Evolutionary conservation across 2,113 vertebrate species (phyloP).

Genomic region (Himantopus leucocephalus): DNA sequence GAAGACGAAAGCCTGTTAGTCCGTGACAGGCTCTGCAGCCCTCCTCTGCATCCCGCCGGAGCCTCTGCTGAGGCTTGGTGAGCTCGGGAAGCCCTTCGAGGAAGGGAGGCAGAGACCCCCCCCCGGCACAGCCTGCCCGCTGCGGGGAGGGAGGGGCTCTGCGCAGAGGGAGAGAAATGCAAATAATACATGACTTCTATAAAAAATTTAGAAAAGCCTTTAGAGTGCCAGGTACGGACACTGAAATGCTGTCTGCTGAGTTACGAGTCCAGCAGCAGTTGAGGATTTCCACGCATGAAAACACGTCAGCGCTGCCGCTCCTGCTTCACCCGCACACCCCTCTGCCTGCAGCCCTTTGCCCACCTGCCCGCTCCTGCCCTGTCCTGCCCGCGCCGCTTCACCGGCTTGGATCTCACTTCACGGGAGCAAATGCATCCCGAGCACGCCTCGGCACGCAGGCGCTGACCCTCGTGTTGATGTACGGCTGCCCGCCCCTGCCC

Average conservation of each 20-base stretch:
- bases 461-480: rapidly evolving
- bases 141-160: background rate
- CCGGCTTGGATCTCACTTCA: background rate
- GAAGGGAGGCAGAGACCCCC: background rate
- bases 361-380: rapidly evolving
- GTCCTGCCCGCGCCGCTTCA: background rate
- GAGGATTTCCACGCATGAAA: background rate
- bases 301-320: background rate
- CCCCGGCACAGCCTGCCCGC: background rate
- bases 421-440: background rate
- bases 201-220: constrained; percentile 3
- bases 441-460: rapidly evolving
- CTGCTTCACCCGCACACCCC: rapidly evolving
- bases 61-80: background rate
- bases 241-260: background rate
- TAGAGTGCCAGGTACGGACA: background rate
- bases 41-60: background rate
- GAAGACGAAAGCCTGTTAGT: background rate
- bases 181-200: constrained; percentile 15
- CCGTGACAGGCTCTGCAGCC: background rate
- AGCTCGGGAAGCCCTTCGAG: background rate
- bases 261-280: background rate
- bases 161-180: background rate
- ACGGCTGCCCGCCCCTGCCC: background rate
- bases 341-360: rapidly evolving